Evolutionary conservation across 2,888 invertebrate genomes (phyloP), one percentile per base, ranked within the genome.

Genomic region (Anarsia innoxiella): DNA sequence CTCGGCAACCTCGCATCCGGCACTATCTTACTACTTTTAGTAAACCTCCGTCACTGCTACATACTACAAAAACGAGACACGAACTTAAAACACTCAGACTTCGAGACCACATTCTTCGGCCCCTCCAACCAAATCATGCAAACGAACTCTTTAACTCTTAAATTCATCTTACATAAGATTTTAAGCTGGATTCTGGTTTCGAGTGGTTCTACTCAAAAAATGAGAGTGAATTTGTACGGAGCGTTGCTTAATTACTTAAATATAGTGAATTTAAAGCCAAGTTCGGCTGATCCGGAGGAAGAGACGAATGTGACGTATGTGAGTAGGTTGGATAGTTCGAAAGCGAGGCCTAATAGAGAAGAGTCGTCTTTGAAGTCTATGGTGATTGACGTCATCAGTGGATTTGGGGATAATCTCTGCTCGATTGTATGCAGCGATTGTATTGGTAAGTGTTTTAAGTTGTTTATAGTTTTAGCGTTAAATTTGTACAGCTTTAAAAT

Each of bases 181-280:
- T 78, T 95, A 0, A 91, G 93, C 50, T 95, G 96, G 92, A 92
- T 96, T 2, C 78, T 94, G 19, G 88, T 90, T 1, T 92, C 94
- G 27, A 93, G 93, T 35, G 92, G 91, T 0, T 89, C 92, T 0
- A 91, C 93, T 1, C 95, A 95, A 60, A 93, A 93, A 59, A 89
- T 96, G 40, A 78, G 95, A 28, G 93, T 95, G 0, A 94, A 96
- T 66, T 71, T 97, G 9, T 97, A 97, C 60, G 93, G 94, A 0
- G 91, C 95, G 0, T 65, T 97, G 11, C 71, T 96, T 1, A 94
- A 93, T 50, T 93, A 92, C 47, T 78, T 97, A 38, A 91, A 92
- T 52, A 91, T 96, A 10, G 88, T 91, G 0, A 90, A 88, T 47
- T 64, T 87, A 48, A 87, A 87, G 46, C 71, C 73, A 0, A 75